Evolutionary conservation across 2,113 vertebrate genomes (phyloP).

Genomic region (Ammodytes dubius): DNA sequence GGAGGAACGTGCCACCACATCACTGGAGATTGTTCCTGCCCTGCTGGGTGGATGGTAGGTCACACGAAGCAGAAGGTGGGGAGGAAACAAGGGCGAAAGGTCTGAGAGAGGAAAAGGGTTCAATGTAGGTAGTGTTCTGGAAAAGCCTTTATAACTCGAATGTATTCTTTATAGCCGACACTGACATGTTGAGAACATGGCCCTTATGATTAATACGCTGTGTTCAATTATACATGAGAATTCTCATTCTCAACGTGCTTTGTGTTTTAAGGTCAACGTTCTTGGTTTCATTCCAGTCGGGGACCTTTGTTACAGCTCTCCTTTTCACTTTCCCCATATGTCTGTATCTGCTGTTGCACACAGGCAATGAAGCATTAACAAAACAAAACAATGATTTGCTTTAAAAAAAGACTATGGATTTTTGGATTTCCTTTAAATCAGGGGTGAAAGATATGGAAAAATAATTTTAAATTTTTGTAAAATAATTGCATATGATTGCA

Average conservation of each 20-base stretch:
- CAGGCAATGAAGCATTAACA: neutral
- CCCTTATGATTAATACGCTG: conserved; percentile 34
- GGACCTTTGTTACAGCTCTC: neutral
- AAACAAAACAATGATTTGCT: neutral
- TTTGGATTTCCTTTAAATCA: neutral
- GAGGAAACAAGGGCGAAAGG: conserved; percentile 10
- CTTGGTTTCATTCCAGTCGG: neutral
- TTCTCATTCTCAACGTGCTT: too few relatives aligned
- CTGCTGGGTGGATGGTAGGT: conserved; percentile 94
- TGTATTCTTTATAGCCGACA: conserved; percentile 3
- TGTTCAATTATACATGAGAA: conserved; percentile 44
- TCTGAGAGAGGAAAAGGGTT: neutral
- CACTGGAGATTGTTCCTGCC: conserved; percentile 96
- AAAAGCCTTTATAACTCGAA: conserved; percentile 25
- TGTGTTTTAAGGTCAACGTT: neutral
- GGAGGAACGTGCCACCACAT: conserved; percentile 96
- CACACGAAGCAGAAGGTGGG: conserved; percentile 7
- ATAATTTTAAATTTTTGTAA: too few relatives aligned
- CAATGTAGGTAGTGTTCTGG: neutral
- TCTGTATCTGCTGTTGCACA: neutral
- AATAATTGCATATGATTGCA: neutral
- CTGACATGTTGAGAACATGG: conserved; percentile 23
- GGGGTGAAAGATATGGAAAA: neutral
- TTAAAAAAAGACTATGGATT: neutral
- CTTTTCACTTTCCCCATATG: neutral